Evolutionary conservation across 1,140 invertebrate genomes (phyloP).

Genomic region (Dreissena rostriformis): DNA sequence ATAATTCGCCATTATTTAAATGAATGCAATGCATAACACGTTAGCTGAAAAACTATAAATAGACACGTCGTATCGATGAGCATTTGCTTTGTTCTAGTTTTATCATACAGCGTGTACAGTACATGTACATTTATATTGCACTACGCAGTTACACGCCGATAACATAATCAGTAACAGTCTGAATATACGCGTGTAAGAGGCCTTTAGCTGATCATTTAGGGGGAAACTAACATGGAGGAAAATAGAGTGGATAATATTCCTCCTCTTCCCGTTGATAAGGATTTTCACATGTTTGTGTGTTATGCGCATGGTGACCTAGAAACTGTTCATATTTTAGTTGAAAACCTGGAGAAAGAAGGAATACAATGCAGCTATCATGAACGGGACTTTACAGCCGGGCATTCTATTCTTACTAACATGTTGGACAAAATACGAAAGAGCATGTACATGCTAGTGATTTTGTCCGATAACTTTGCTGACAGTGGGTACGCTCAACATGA

Average conservation of each 20-base stretch:
- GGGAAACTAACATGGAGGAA: not conserved
- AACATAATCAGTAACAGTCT: too few species aligned
- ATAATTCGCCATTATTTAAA: too few species aligned
- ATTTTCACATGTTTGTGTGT: constrained; percentile 32
- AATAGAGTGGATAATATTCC: not conserved
- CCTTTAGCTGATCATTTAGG: too few species aligned
- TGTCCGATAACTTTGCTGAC: constrained; percentile 23
- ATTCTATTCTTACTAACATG: constrained; percentile 12
- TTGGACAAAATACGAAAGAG: not conserved
- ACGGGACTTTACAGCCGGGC: constrained; percentile 1
- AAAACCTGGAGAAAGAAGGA: constrained; percentile 12
- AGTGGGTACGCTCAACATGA: constrained; percentile 11
- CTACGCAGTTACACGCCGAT: too few species aligned
- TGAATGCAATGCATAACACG: too few species aligned
- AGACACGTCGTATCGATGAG: too few species aligned
- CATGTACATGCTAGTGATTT: constrained; percentile 7
- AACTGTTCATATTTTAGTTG: constrained; percentile 7
- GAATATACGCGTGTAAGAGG: too few species aligned
- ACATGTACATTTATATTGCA: too few species aligned
- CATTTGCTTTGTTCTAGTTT: too few species aligned
- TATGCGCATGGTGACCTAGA: constrained; percentile 6
- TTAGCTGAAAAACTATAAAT: too few species aligned
- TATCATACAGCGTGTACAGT: too few species aligned
- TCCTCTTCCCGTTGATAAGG: constrained; percentile 4
- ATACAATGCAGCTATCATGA: constrained; percentile 3